Conservation (phyloP, 2,888 invertebrate genomes). For the Drosophila subsilvestris region DNA sequence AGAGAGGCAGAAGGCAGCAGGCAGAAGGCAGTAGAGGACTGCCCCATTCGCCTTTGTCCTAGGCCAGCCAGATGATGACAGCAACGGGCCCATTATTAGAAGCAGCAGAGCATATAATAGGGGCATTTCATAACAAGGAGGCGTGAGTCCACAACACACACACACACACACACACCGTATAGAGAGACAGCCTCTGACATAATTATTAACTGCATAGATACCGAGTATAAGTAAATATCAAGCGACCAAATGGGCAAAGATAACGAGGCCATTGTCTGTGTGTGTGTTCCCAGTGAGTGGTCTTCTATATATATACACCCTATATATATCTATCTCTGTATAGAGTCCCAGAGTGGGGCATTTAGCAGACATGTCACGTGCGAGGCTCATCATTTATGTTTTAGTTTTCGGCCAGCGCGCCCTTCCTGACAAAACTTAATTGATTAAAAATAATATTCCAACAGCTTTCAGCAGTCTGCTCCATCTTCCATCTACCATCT, state of each 20-base stretch:
- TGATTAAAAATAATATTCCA: slow-evolving; percentile 76
- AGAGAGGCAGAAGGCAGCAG: slow-evolving; percentile 22
- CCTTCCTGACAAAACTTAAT: slow-evolving; percentile 71
- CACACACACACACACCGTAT: slow-evolving; percentile 21
- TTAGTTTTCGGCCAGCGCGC: slow-evolving; percentile 43
- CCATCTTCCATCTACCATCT: background rate
- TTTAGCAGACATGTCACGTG: slow-evolving; percentile 71
- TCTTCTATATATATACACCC: background rate
- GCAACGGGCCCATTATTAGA: slow-evolving; percentile 74
- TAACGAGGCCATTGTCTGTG: slow-evolving; percentile 60
- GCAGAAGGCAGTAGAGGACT: slow-evolving; percentile 14
- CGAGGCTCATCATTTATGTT: slow-evolving; percentile 69
- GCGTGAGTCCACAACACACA: slow-evolving; percentile 56
- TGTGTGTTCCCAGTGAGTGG: slow-evolving; percentile 18
- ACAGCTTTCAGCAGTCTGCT: slow-evolving; percentile 14
- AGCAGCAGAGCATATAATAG: slow-evolving; percentile 77
- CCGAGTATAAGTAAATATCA: slow-evolving; percentile 69
- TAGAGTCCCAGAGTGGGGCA: slow-evolving; percentile 19
- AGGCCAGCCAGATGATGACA: slow-evolving; percentile 56
- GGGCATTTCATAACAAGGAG: slow-evolving; percentile 75
- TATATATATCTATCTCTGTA: no score
- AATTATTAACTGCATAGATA: slow-evolving; percentile 75
- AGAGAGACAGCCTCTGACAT: slow-evolving; percentile 56
- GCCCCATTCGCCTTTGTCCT: slow-evolving; percentile 44
- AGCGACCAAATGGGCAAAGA: slow-evolving; percentile 69